Evolutionary conservation across 2,113 vertebrate species (phyloP).

Genomic region (Gallinago media): DNA sequence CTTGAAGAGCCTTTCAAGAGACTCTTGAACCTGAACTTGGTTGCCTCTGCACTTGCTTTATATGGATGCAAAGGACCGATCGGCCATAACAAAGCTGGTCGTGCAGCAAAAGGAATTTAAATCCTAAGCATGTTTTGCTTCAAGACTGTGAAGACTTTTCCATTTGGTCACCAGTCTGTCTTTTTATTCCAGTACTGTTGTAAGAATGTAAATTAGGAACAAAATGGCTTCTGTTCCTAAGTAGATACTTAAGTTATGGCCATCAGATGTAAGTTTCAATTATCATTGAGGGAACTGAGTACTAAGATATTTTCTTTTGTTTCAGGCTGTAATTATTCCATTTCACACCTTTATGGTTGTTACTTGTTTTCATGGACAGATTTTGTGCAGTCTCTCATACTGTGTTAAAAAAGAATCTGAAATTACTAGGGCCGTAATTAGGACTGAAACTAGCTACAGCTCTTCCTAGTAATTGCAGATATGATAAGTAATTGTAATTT

Average conservation of each 20-base stretch:
- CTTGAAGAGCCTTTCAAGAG: neutral
- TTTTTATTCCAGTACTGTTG: neutral
- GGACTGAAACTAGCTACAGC: neutral
- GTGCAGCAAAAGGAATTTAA: neutral
- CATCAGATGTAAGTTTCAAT: constrained; percentile 25
- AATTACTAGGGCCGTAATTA: constrained; percentile 6
- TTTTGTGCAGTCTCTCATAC: neutral
- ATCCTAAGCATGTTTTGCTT: neutral
- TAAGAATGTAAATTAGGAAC: neutral
- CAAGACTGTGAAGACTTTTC: neutral
- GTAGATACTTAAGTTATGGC: neutral
- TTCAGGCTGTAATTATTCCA: constrained; percentile 11
- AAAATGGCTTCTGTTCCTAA: neutral
- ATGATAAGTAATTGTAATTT: neutral
- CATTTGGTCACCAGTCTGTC: neutral
- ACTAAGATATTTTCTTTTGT: neutral
- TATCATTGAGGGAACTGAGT: neutral
- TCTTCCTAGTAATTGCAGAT: constrained; percentile 10
- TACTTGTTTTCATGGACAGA: neutral
- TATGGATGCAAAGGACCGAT: neutral
- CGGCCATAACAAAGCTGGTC: neutral
- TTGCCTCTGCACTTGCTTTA: neutral
- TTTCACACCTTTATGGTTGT: constrained; percentile 16
- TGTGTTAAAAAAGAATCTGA: neutral
- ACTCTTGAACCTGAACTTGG: neutral